Evolutionary conservation across 2,797 vertebrate species (phyloP).

Genomic region (Ctenopoma multispine): DNA sequence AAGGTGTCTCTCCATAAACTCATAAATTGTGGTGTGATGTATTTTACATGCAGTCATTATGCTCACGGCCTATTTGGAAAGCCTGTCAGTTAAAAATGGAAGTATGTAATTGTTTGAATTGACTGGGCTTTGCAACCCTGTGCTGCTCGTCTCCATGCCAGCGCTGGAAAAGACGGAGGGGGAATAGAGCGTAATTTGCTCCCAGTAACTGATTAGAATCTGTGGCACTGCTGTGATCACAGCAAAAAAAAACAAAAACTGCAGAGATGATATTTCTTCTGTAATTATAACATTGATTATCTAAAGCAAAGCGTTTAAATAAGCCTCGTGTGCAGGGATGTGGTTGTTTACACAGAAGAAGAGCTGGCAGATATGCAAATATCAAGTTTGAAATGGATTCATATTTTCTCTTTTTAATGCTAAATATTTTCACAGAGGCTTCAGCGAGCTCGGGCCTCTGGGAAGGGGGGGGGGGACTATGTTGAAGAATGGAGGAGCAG

Average conservation of each 20-base stretch:
- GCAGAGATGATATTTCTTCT: conserved; percentile 32
- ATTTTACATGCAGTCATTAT: conserved; percentile 17
- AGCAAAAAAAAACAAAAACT: conserved; percentile 17
- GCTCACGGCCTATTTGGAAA: conserved; percentile 28
- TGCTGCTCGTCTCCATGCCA: conserved; percentile 40
- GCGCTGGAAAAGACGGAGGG: conserved; percentile 32
- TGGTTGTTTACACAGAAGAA: conserved; percentile 44
- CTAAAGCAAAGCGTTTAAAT: conserved; percentile 60
- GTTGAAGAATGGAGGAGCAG: neutral
- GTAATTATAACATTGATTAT: conserved; percentile 68
- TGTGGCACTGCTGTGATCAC: conserved; percentile 45
- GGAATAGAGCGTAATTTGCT: conserved; percentile 46
- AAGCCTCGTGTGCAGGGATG: conserved; percentile 8
- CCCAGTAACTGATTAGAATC: conserved; percentile 66
- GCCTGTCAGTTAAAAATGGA: conserved; percentile 16
- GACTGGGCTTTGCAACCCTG: conserved; percentile 13
- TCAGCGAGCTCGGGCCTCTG: conserved; percentile 8
- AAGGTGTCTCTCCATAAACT: conserved; percentile 14
- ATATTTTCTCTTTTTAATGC: conserved; percentile 47
- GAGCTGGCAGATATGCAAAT: conserved; percentile 58
- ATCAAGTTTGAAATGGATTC: conserved; percentile 6
- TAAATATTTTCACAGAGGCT: conserved; percentile 54
- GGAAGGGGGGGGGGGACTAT: neutral
- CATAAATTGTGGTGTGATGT: conserved; percentile 10
- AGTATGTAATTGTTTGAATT: conserved; percentile 24